phyloP scores from a whole-genome alignment of 2,888 invertebrate genomes.

The Drosophila antonietae region DNA sequence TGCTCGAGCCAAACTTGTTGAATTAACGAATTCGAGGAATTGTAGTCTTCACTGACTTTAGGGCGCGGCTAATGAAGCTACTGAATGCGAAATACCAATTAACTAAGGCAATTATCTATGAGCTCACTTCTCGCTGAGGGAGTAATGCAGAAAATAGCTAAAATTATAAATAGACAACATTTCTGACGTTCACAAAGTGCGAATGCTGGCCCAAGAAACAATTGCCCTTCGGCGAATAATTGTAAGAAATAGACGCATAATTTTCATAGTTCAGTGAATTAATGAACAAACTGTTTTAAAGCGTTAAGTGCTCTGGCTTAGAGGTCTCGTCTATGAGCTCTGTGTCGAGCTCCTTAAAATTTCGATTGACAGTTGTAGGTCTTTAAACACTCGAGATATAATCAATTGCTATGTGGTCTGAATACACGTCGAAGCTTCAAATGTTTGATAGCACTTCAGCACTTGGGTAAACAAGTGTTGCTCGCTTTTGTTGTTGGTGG shows the following conservation, averaged over 20 bases:
- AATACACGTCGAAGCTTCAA: conserved; percentile 12
- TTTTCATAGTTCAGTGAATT: background rate
- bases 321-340: background rate
- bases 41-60: background rate
- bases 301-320: background rate
- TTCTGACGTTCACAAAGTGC: background rate
- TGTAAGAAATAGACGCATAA: background rate
- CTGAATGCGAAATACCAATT: conserved; percentile 25
- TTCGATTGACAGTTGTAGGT: background rate
- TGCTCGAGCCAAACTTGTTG: conserved; percentile 31
- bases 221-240: background rate
- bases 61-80: conserved; percentile 15
- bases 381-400: background rate
- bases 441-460: conserved; percentile 31
- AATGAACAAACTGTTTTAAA: background rate
- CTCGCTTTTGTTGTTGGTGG: conserved; percentile 18
- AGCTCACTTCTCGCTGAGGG: background rate
- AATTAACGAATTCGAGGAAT: conserved; percentile 6
- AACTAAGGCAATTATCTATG: conserved; percentile 4
- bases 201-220: background rate
- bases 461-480: conserved; percentile 39
- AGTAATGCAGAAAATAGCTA: background rate
- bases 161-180: background rate
- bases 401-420: background rate
- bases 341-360: background rate